Evolutionary conservation across 2,113 vertebrate species (phyloP).

Genomic region (Callopanchax toddi): DNA sequence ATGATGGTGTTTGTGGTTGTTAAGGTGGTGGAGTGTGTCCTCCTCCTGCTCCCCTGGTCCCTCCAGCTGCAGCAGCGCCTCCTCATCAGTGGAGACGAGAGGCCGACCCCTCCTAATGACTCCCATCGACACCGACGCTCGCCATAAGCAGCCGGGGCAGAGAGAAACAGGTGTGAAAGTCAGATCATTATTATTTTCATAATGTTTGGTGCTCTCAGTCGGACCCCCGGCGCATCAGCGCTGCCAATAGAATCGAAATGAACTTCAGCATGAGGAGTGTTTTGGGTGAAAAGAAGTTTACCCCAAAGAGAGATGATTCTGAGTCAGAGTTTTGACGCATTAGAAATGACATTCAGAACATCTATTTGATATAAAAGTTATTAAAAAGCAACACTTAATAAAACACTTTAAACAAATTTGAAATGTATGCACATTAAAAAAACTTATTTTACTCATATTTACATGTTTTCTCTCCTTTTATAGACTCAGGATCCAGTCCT

Average conservation of each 20-base stretch:
- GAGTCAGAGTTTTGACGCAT: too few species aligned
- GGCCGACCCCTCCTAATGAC: slow-evolving; percentile 71
- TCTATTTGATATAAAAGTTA: too few species aligned
- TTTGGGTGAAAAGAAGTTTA: too few species aligned
- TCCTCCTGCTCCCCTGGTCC: slow-evolving; percentile 47
- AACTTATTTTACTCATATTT: too few species aligned
- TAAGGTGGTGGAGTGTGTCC: slow-evolving; percentile 52
- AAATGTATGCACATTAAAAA: too few species aligned
- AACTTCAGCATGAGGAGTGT: slow-evolving; percentile 12
- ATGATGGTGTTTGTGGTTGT: slow-evolving; percentile 59
- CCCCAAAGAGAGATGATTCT: too few species aligned
- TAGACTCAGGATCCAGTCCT: too few species aligned
- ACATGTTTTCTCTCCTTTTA: too few species aligned
- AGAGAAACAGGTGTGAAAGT: slow-evolving; percentile 63
- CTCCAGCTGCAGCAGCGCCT: slow-evolving; percentile 44
- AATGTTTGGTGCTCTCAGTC: slow-evolving; percentile 54
- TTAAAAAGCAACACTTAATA: too few species aligned
- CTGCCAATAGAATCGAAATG: slow-evolving; percentile 63
- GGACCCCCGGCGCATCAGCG: slow-evolving; percentile 48
- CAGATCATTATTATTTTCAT: slow-evolving; percentile 76
- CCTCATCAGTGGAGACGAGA: slow-evolving; percentile 60
- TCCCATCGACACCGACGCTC: slow-evolving; percentile 60
- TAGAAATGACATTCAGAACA: too few species aligned
- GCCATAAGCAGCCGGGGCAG: slow-evolving; percentile 55
- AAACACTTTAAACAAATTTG: too few species aligned